Evolutionary conservation across 2,113 vertebrate genomes (phyloP).

Genomic region (Rhodinocichla rosea): DNA sequence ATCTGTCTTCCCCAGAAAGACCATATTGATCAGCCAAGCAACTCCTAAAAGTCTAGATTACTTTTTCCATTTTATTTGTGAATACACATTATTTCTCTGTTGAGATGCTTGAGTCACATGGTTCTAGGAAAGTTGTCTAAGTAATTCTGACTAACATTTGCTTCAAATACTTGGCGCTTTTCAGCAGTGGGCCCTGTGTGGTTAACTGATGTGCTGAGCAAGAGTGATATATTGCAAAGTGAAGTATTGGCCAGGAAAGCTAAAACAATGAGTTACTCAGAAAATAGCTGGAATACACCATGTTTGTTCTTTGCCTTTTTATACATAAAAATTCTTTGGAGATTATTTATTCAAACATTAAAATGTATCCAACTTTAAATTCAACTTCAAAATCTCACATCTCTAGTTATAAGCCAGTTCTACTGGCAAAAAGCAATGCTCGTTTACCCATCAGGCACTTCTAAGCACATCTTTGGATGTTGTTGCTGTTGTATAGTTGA

Average conservation of each 20-base stretch:
- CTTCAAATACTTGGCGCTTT: background rate
- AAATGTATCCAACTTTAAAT: background rate
- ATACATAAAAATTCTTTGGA: background rate
- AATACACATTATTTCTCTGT: background rate
- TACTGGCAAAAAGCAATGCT: constrained; percentile 21
- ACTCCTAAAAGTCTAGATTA: background rate
- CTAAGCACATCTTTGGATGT: constrained; percentile 68
- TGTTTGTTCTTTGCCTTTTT: background rate
- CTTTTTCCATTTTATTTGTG: background rate
- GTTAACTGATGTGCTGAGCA: background rate
- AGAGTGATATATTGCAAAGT: background rate
- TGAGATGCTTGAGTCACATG: background rate
- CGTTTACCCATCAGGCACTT: constrained; percentile 65
- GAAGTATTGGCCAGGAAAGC: background rate
- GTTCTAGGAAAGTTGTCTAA: background rate
- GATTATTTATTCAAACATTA: background rate
- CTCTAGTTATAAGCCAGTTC: background rate
- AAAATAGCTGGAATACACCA: background rate
- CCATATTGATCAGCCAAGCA: background rate
- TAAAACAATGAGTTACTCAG: constrained; percentile 19
- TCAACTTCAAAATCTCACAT: background rate
- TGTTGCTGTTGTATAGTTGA: constrained; percentile 58
- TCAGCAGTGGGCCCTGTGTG: background rate
- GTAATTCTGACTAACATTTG: constrained; percentile 32
- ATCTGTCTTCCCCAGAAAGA: background rate